Conservation (phyloP, 2,797 vertebrate species). For the Gobionotothen gibberifrons region DNA sequence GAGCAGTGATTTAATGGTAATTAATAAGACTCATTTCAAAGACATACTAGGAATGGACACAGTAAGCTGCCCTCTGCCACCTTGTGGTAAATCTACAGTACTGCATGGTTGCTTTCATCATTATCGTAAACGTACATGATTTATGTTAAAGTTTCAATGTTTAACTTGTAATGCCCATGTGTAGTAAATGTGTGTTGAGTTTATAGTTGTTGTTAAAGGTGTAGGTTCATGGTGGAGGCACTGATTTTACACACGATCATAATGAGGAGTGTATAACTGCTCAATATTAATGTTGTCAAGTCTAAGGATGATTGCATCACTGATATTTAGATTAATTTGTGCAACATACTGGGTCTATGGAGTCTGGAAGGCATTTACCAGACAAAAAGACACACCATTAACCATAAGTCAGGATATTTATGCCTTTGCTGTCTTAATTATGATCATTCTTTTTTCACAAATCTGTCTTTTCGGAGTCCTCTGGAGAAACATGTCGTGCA, state of each 20-base stretch:
- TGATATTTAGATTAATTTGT: neutral
- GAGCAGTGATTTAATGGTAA: conserved; percentile 70
- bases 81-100: conserved; percentile 69
- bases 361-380: neutral
- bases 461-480: neutral
- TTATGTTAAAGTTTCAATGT: neutral
- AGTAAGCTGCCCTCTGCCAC: conserved; percentile 69
- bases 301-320: neutral
- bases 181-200: neutral
- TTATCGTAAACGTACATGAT: neutral
- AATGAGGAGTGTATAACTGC: neutral
- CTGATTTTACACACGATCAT: neutral
- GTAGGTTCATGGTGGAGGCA: neutral
- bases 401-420: neutral
- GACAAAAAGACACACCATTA: neutral
- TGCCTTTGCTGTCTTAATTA: neutral
- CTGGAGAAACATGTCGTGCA: too few relatives aligned
- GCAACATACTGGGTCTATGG: conserved; percentile 1
- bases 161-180: neutral
- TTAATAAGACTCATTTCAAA: conserved; percentile 65
- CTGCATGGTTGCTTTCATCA: conserved; percentile 41
- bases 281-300: neutral
- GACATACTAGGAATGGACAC: conserved; percentile 28
- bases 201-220: neutral
- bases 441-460: too few relatives aligned